phyloP scores from a whole-genome alignment of 2,113 vertebrate genomes.

The Phodopus roborovskii region DNA sequence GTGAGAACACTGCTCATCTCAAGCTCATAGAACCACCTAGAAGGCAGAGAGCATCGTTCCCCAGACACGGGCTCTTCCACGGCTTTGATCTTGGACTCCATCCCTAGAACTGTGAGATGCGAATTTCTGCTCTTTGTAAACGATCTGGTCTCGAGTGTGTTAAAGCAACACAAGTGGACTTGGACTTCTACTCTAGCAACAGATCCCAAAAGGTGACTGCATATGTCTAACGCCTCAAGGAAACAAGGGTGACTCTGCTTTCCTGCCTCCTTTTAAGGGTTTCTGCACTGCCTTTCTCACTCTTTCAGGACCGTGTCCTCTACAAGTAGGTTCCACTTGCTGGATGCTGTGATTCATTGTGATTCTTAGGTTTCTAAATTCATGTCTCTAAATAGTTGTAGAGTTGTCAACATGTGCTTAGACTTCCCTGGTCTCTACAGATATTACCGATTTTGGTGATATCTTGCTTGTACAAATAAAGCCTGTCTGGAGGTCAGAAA shows the following conservation, averaged over 20 bases:
- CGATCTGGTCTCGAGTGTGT: neutral
- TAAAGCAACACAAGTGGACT: neutral
- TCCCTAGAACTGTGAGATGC: neutral
- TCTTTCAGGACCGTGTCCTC: neutral
- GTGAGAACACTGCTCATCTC: neutral
- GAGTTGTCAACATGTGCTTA: neutral
- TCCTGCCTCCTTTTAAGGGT: neutral
- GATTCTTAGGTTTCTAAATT: neutral
- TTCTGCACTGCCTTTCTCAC: neutral
- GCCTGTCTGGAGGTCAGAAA: no score
- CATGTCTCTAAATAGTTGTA: neutral
- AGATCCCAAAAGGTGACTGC: neutral
- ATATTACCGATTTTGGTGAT: no score
- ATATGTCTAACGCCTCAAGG: neutral
- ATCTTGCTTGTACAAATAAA: no score
- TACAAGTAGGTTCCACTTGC: no score
- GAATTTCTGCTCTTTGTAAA: no score
- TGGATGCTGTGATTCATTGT: neutral
- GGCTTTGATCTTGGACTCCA: neutral
- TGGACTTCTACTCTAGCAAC: neutral
- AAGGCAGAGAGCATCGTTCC: neutral
- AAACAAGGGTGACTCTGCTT: neutral
- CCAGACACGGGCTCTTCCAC: neutral
- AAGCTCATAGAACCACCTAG: neutral
- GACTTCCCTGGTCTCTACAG: neutral